Percentiles rank a stretch among this genome's conserved stretches.
Conservation (phyloP, 2,797 vertebrate species). For the Heteromormyrus szaboi region DNA sequence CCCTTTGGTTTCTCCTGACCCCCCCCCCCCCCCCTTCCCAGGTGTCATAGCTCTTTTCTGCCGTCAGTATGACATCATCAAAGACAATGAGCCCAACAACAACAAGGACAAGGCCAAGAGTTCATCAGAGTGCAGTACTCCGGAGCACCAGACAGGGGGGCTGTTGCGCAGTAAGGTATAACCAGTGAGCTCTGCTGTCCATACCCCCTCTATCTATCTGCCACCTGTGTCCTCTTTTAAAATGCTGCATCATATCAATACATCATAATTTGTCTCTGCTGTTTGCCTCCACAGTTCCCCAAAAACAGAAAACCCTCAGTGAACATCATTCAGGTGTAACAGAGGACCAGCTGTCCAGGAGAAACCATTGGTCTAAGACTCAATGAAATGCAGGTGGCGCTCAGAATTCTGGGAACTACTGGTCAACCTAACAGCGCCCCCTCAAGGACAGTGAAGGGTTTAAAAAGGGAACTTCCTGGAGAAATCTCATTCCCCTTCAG, state of each 20-base stretch:
- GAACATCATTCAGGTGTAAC: slow-evolving; percentile 82
- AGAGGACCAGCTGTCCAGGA: not conserved
- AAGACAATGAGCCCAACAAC: slow-evolving; percentile 94
- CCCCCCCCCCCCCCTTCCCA: slow-evolving; percentile 32
- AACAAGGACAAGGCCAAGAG: slow-evolving; percentile 97
- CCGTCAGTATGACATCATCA: slow-evolving; percentile 95
- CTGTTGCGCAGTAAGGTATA: slow-evolving; percentile 91
- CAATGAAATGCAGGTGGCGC: slow-evolving; percentile 29
- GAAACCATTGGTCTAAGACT: not conserved
- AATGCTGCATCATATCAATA: not conserved
- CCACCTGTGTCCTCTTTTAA: not conserved
- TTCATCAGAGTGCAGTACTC: slow-evolving; percentile 89
- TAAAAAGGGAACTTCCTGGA: not conserved
- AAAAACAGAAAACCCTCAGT: slow-evolving; percentile 75
- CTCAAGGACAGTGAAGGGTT: slow-evolving; percentile 26
- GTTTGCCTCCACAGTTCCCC: slow-evolving; percentile 59
- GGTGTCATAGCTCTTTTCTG: slow-evolving; percentile 95
- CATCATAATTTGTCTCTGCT: not conserved
- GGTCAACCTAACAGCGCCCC: slow-evolving; percentile 35
- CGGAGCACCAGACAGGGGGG: slow-evolving; percentile 84
- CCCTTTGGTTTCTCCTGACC: not conserved
- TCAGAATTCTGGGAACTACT: slow-evolving; percentile 41
- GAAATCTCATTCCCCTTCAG: not conserved
- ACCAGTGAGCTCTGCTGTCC: slow-evolving; percentile 28
- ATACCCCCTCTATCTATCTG: not conserved